phyloP scores from a whole-genome alignment of 2,113 vertebrate species.

The Electrona antarctica region DNA sequence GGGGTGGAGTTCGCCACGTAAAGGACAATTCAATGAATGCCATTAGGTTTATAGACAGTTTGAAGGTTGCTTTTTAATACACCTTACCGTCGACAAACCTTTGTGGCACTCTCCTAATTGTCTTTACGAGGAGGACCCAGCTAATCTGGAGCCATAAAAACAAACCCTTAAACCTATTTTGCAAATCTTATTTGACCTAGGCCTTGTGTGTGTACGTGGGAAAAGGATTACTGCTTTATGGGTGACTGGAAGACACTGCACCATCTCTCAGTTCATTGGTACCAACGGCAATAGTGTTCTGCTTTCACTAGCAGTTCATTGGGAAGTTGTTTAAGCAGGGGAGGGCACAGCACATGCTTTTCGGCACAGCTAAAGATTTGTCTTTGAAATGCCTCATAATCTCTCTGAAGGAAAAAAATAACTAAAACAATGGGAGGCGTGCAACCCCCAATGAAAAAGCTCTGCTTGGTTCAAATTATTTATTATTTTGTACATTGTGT shows the following conservation, averaged over 20 bases:
- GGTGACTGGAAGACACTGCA: constrained; percentile 63
- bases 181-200: constrained; percentile 42
- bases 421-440: no score
- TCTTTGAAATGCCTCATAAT: neutral
- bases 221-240: constrained; percentile 9
- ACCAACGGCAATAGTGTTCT: constrained; percentile 55
- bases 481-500: no score
- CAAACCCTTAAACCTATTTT: constrained; percentile 10
- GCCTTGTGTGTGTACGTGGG: constrained; percentile 23
- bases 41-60: no score
- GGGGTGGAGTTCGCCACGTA: constrained; percentile 7
- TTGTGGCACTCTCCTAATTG: neutral
- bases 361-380: neutral
- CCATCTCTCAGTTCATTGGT: constrained; percentile 62
- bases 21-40: no score
- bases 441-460: constrained; percentile 14
- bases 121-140: constrained; percentile 1
- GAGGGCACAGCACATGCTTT: constrained; percentile 1
- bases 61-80: no score
- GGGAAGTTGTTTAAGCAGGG: constrained; percentile 27
- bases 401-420: neutral
- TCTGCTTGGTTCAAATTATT: neutral
- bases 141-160: constrained; percentile 12
- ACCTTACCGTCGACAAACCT: neutral
- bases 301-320: constrained; percentile 41